These are phyloP conservation scores for Thereuonema tuberculata DNA, from an alignment of 1,140 invertebrate species.

Conservation along the genomic window DNA sequence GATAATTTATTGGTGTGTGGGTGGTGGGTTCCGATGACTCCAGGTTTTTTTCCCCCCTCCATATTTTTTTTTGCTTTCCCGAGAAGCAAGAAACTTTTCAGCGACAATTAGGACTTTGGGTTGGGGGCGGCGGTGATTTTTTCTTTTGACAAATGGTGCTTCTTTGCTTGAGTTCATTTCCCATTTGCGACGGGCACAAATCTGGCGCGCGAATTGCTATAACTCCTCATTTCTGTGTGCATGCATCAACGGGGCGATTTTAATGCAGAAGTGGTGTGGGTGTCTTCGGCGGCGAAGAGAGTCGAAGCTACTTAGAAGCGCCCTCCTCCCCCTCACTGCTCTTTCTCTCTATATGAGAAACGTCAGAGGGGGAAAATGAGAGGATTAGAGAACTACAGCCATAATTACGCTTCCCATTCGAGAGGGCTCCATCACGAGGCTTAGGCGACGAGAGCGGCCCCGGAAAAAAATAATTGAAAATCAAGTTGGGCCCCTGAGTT, in stretches of 20 bases:
- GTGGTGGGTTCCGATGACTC: no score
- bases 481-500: conserved; percentile 2
- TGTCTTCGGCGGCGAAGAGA: neutral
- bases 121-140: no score
- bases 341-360: conserved; percentile 7
- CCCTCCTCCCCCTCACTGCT: no score
- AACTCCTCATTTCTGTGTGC: conserved; percentile 8
- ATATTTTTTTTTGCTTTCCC: no score
- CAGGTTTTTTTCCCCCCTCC: no score
- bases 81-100: no score
- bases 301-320: conserved; percentile 10
- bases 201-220: conserved; percentile 5
- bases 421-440: conserved; percentile 1
- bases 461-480: conserved; percentile 9
- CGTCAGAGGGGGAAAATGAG: conserved; percentile 9
- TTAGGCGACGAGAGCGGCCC: neutral
- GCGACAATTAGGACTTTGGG: no score
- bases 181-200: conserved; percentile 10
- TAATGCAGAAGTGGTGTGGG: conserved; percentile 7
- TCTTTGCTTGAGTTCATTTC: conserved; percentile 10
- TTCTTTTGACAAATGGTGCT: conserved; percentile 7
- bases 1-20: no score
- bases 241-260: conserved; percentile 10
- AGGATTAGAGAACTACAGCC: conserved; percentile 10
- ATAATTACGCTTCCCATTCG: neutral